These are phyloP conservation scores for Hesperophylax magnus DNA, from an alignment of 1,140 invertebrate genomes.

Conservation along the genomic window DNA sequence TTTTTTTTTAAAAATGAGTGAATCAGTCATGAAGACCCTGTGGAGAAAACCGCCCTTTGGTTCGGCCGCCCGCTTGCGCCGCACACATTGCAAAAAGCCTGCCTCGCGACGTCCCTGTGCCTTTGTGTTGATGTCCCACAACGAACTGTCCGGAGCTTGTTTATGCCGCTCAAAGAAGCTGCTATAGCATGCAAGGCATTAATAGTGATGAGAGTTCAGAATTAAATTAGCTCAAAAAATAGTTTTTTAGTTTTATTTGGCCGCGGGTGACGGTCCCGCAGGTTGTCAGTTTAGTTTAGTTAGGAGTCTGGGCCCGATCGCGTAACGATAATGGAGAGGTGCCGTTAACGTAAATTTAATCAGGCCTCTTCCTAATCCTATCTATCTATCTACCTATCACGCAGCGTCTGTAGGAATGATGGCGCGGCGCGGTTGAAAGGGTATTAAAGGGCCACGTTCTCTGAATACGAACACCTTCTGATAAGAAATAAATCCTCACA, in stretches of 20 bases:
- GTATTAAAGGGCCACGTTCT: constrained; percentile 51
- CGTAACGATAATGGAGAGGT: constrained; percentile 54
- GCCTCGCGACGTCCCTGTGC: too few relatives aligned
- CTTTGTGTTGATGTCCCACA: too few relatives aligned
- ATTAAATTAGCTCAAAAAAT: constrained; percentile 39
- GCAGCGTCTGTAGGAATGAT: constrained; percentile 37
- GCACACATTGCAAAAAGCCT: too few relatives aligned
- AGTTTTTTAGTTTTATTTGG: constrained; percentile 27
- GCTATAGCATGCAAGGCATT: background rate
- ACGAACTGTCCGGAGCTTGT: too few relatives aligned
- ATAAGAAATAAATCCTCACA: constrained; percentile 45
- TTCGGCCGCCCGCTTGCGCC: too few relatives aligned
- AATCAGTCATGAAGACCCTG: too few relatives aligned
- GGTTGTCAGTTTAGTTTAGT: background rate
- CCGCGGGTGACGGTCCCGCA: background rate
- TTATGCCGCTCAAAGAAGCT: too few relatives aligned
- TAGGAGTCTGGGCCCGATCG: constrained; percentile 28
- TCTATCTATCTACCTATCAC: constrained; percentile 20
- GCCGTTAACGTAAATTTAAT: constrained; percentile 58
- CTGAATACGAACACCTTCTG: constrained; percentile 55
- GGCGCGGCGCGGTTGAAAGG: constrained; percentile 38
- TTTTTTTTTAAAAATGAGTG: too few relatives aligned
- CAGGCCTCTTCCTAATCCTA: constrained; percentile 41
- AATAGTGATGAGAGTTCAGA: background rate
- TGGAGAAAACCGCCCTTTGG: too few relatives aligned